Evolutionary conservation across 2,113 vertebrate genomes (phyloP).

Genomic region (Oryzias celebensis): DNA sequence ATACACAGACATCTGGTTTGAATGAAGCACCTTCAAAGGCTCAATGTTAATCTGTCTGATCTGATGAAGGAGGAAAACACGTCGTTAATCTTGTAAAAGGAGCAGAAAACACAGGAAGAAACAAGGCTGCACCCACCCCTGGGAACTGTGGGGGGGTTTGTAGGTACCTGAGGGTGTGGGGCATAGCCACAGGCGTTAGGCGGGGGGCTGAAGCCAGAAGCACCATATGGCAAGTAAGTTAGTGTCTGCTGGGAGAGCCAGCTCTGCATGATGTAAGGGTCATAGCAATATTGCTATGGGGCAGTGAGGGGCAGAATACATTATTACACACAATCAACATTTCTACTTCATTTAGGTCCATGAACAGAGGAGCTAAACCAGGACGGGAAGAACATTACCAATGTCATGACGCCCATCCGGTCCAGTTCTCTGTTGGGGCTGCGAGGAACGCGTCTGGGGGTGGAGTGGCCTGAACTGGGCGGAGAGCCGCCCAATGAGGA

Average conservation of each 20-base stretch:
- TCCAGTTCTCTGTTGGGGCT: slow-evolving; percentile 92
- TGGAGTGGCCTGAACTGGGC: slow-evolving; percentile 89
- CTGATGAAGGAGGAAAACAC: no score
- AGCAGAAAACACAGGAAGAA: slow-evolving; percentile 10
- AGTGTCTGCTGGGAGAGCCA: slow-evolving; percentile 69
- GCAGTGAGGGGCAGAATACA: slow-evolving; percentile 38
- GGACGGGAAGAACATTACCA: slow-evolving; percentile 77
- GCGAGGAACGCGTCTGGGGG: slow-evolving; percentile 84
- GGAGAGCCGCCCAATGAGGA: slow-evolving; percentile 84
- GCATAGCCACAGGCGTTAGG: slow-evolving; percentile 44
- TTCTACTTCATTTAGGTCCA: no score
- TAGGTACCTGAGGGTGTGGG: slow-evolving; percentile 62
- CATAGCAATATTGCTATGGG: slow-evolving; percentile 68
- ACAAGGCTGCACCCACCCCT: slow-evolving; percentile 49
- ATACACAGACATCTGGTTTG: no score
- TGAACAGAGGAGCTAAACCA: neutral
- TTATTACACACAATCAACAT: slow-evolving; percentile 11
- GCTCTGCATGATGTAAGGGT: slow-evolving; percentile 69
- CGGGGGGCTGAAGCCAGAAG: slow-evolving; percentile 41
- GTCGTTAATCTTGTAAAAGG: no score
- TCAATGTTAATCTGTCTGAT: no score
- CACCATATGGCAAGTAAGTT: slow-evolving; percentile 55
- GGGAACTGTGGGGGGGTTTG: neutral
- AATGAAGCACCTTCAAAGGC: no score
- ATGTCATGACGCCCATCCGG: slow-evolving; percentile 91